These are phyloP conservation scores for Sciurus carolinensis DNA, from an alignment of 2,797 vertebrate genomes.

Conservation along the genomic window DNA sequence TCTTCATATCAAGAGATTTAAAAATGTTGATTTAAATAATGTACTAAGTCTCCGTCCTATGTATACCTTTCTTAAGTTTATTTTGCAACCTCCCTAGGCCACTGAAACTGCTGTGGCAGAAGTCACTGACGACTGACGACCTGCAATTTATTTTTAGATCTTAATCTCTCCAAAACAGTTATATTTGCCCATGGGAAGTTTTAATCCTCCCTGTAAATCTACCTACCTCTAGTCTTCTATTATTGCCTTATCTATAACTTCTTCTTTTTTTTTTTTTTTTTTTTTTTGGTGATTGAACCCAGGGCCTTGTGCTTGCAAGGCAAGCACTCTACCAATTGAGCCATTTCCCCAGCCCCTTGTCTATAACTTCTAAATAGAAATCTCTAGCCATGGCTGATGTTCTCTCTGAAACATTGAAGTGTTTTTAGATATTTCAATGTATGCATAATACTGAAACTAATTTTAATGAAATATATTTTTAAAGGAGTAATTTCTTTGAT, in stretches of 20 bases:
- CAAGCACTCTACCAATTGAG: too few species aligned
- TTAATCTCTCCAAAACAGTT: background rate
- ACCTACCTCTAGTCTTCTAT: background rate
- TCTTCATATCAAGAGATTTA: background rate
- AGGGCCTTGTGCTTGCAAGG: too few species aligned
- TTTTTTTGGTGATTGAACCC: too few species aligned
- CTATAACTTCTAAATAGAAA: background rate
- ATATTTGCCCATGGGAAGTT: background rate
- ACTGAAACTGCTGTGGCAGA: background rate
- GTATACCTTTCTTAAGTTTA: background rate
- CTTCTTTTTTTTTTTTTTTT: too few species aligned
- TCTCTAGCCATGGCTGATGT: background rate
- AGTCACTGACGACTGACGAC: background rate
- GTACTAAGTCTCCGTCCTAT: background rate
- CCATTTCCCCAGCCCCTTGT: background rate
- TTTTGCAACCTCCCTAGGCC: background rate
- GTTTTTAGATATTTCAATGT: background rate
- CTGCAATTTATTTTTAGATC: background rate
- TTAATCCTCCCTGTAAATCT: background rate
- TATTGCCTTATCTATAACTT: background rate
- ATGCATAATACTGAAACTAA: background rate
- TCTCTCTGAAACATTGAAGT: background rate
- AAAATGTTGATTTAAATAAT: background rate
- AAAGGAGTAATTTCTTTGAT: background rate
- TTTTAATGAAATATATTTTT: conserved; percentile 34